These are phyloP conservation scores for Delia radicum DNA, from an alignment of 1,140 invertebrate species.

Conservation along the genomic window DNA sequence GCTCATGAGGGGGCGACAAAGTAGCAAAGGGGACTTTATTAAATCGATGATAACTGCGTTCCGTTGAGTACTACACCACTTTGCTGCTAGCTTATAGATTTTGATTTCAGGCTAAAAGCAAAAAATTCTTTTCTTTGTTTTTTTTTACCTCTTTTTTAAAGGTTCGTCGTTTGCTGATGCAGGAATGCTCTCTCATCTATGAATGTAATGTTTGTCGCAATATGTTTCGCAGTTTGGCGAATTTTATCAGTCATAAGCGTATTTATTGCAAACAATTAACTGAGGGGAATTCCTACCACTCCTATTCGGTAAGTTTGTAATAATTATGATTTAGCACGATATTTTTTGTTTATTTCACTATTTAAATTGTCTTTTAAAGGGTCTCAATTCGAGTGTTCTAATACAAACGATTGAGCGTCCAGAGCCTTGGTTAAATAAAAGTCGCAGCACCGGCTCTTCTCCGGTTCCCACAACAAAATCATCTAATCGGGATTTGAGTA, in stretches of 20 bases:
- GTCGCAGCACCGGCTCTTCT: conserved; percentile 38
- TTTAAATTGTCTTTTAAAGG: neutral
- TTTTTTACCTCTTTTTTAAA: no score
- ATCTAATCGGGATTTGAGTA: conserved; percentile 39
- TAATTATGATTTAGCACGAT: no score
- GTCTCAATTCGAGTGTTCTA: neutral
- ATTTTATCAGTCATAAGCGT: conserved; percentile 83
- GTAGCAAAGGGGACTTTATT: no score
- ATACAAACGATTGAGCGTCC: conserved; percentile 29
- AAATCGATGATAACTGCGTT: no score
- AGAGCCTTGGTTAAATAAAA: conserved; percentile 40
- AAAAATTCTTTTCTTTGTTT: no score
- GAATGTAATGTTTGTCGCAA: conserved; percentile 84
- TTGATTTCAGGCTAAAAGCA: no score
- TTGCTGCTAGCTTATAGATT: no score
- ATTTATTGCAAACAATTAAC: conserved; percentile 66
- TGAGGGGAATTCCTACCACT: conserved; percentile 52
- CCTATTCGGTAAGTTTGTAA: conserved; percentile 52
- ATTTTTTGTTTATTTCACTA: conserved; percentile 1
- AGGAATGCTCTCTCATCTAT: conserved; percentile 81
- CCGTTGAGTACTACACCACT: no score
- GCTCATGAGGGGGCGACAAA: no score
- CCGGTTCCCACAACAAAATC: neutral
- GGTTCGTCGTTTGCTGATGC: conserved; percentile 68
- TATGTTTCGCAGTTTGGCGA: conserved; percentile 78